Evolutionary conservation across 2,888 invertebrate genomes (phyloP).

Genomic region (Flexamia atlantica): DNA sequence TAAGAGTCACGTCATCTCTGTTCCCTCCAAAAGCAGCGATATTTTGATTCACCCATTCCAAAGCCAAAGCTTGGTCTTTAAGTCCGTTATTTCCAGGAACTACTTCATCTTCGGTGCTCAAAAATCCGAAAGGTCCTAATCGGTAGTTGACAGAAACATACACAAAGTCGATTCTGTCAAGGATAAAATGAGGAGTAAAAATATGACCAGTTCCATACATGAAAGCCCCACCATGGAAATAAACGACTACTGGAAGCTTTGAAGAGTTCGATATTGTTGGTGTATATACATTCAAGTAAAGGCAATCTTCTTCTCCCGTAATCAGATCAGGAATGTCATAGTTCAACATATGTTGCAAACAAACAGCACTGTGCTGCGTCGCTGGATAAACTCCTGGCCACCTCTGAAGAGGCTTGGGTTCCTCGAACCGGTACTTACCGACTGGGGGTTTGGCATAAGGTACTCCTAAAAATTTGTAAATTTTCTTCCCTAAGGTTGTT

Average conservation of each 20-base stretch:
- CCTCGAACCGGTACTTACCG: conserved; percentile 29
- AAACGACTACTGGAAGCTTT: conserved; percentile 74
- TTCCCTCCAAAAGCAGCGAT: conserved; percentile 72
- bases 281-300: conserved; percentile 56
- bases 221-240: conserved; percentile 76
- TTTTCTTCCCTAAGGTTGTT: conserved; percentile 24
- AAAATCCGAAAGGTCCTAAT: conserved; percentile 75
- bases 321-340: conserved; percentile 48
- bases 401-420: not conserved
- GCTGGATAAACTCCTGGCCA: conserved; percentile 13
- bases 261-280: conserved; percentile 11
- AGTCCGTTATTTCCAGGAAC: conserved; percentile 73
- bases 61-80: conserved; percentile 71
- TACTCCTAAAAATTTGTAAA: conserved; percentile 39
- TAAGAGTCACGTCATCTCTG: conserved; percentile 71
- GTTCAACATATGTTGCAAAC: conserved; percentile 47
- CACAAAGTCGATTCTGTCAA: conserved; percentile 78
- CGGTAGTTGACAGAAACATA: conserved; percentile 74
- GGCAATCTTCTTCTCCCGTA: conserved; percentile 56
- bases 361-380: not conserved
- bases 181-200: conserved; percentile 79
- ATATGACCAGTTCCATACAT: conserved; percentile 80
- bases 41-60: conserved; percentile 70
- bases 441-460: conserved; percentile 48
- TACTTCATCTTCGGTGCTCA: conserved; percentile 71